Evolutionary conservation across 1,140 invertebrate species (phyloP).

Genomic region (Leptinotarsa undecemlineata): DNA sequence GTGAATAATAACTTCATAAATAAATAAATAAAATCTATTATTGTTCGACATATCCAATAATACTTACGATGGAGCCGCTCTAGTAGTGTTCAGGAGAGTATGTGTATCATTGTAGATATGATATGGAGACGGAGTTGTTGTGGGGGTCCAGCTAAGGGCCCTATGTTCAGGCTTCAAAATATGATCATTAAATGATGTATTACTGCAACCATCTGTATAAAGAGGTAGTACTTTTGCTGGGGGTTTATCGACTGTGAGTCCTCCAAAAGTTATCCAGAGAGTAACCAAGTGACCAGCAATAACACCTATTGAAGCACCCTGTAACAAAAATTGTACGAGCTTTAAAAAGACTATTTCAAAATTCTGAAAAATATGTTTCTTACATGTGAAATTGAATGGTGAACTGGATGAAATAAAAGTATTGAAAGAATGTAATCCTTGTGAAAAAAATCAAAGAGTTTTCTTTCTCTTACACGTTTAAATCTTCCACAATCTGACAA

Average conservation of each 20-base stretch:
- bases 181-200: constrained; percentile 66
- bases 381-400: too few species aligned
- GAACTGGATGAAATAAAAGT: too few species aligned
- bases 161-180: constrained; percentile 54
- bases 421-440: too few species aligned
- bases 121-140: constrained; percentile 39
- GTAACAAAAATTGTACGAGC: constrained; percentile 10
- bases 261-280: constrained; percentile 67
- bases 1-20: too few species aligned
- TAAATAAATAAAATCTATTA: too few species aligned
- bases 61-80: constrained; percentile 46
- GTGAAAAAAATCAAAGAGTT: too few species aligned
- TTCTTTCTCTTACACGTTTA: too few species aligned
- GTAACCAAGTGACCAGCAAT: constrained; percentile 67
- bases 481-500: too few species aligned
- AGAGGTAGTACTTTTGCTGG: constrained; percentile 59
- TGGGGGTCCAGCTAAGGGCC: constrained; percentile 35
- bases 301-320: constrained; percentile 70
- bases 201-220: constrained; percentile 65
- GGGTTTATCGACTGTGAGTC: constrained; percentile 59
- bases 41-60: background rate
- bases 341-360: too few species aligned
- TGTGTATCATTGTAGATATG: constrained; percentile 38
- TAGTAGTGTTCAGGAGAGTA: constrained; percentile 33
- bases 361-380: too few species aligned